Conservation (phyloP, 2,888 invertebrate genomes). For the Pristionchus fissidentatus region DNA sequence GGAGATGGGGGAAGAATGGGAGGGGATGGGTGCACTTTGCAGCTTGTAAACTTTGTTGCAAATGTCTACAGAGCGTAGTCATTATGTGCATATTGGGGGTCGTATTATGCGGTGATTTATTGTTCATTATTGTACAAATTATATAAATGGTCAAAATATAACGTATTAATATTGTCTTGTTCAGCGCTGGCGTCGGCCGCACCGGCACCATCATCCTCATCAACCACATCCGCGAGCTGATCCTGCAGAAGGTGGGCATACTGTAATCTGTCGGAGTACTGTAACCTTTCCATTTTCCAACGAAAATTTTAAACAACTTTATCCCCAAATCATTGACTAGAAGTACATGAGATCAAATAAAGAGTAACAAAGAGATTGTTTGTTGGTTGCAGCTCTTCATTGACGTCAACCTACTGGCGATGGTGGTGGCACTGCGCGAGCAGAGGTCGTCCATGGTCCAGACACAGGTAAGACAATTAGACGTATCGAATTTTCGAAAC, state of each 20-base stretch:
- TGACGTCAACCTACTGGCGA: slow-evolving; percentile 59
- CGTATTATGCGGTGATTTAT: background rate
- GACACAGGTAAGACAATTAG: slow-evolving; percentile 59
- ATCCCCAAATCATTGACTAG: too few species aligned
- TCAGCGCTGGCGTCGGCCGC: slow-evolving; percentile 70
- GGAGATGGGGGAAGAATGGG: background rate
- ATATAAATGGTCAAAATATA: background rate
- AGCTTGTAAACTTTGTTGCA: background rate
- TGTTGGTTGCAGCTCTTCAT: slow-evolving; percentile 53
- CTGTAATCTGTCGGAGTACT: slow-evolving; percentile 1
- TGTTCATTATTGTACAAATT: background rate
- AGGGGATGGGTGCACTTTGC: background rate
- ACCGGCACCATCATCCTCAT: slow-evolving; percentile 72
- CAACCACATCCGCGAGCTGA: slow-evolving; percentile 64
- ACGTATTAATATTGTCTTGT: slow-evolving; percentile 33
- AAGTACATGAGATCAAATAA: too few species aligned
- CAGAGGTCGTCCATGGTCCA: slow-evolving; percentile 71
- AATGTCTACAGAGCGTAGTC: background rate
- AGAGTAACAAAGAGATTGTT: too few species aligned
- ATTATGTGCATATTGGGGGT: background rate
- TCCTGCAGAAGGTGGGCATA: slow-evolving; percentile 51
- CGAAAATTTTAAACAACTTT: too few species aligned
- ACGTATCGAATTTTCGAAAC: background rate
- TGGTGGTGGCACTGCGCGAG: slow-evolving; percentile 65
- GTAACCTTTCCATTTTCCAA: too few species aligned